phyloP scores from a whole-genome alignment of 2,888 invertebrate species.

The Helobdella robusta region DNA sequence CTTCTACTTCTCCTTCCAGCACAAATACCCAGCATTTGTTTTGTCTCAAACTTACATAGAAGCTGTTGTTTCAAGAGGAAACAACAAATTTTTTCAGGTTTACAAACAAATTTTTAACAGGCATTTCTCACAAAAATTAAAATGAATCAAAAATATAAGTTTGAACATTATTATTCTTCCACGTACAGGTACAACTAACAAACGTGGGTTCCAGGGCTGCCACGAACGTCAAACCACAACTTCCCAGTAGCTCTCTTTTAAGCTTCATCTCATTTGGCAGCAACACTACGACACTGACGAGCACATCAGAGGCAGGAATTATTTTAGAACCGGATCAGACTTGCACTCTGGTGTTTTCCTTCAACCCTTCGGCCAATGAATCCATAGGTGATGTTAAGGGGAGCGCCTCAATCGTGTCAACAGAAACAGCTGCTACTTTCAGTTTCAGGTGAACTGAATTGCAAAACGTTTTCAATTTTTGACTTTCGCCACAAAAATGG shows the following conservation, averaged over 20 bases:
- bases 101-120: not conserved
- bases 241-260: slow-evolving; percentile 33
- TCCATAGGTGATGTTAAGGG: slow-evolving; percentile 29
- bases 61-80: slow-evolving; percentile 26
- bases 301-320: slow-evolving; percentile 7
- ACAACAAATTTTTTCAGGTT: slow-evolving; percentile 14
- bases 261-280: slow-evolving; percentile 33
- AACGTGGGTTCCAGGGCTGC: slow-evolving; percentile 35
- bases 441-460: slow-evolving; percentile 21
- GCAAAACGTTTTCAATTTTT: no score
- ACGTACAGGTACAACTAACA: slow-evolving; percentile 29
- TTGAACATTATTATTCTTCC: not conserved
- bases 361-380: slow-evolving; percentile 27
- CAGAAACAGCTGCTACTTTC: slow-evolving; percentile 18
- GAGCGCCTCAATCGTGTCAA: slow-evolving; percentile 5
- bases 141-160: not conserved
- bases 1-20: slow-evolving; percentile 13
- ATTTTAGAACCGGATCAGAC: slow-evolving; percentile 27
- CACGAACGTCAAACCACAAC: slow-evolving; percentile 28
- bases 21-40: slow-evolving; percentile 19
- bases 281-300: not conserved
- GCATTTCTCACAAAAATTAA: no score
- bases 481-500: no score
- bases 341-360: slow-evolving; percentile 31
- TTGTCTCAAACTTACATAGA: slow-evolving; percentile 15